phyloP scores from a whole-genome alignment of 1,140 invertebrate genomes.

The Pteromalus puparum region DNA sequence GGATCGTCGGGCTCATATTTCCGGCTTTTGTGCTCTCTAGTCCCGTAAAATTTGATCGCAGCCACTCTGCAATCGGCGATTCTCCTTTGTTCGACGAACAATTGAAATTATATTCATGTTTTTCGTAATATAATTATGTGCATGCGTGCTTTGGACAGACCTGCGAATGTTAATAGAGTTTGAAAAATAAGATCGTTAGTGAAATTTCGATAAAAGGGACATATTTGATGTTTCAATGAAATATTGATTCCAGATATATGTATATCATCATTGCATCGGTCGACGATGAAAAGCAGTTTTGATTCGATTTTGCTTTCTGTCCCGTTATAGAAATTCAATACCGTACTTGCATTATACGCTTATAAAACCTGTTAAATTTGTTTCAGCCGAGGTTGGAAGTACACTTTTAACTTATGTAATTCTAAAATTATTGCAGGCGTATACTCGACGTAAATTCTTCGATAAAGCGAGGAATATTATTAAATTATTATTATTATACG shows the following conservation, averaged over 20 bases:
- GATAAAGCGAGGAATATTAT: neutral
- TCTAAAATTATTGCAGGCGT: neutral
- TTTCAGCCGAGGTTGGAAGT: neutral
- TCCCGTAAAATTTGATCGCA: conserved; percentile 32
- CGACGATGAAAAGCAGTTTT: neutral
- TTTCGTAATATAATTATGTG: neutral
- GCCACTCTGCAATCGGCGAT: neutral
- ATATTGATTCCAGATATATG: too few species aligned
- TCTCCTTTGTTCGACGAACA: conserved; percentile 13
- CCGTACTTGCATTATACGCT: neutral
- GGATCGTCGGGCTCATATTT: conserved; percentile 25
- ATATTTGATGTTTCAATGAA: neutral
- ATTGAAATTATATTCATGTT: conserved; percentile 25
- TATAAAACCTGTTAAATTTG: neutral
- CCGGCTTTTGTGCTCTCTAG: conserved; percentile 10
- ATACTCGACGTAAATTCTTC: neutral
- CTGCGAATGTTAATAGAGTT: neutral
- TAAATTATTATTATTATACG: neutral
- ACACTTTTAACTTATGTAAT: neutral
- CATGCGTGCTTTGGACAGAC: neutral
- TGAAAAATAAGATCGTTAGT: neutral
- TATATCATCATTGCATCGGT: neutral
- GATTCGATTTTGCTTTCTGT: neutral
- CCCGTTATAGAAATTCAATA: conserved; percentile 11
- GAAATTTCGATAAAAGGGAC: neutral